Conservation (phyloP, 2,888 invertebrate genomes). For the Dicyrtomina minuta region DNA sequence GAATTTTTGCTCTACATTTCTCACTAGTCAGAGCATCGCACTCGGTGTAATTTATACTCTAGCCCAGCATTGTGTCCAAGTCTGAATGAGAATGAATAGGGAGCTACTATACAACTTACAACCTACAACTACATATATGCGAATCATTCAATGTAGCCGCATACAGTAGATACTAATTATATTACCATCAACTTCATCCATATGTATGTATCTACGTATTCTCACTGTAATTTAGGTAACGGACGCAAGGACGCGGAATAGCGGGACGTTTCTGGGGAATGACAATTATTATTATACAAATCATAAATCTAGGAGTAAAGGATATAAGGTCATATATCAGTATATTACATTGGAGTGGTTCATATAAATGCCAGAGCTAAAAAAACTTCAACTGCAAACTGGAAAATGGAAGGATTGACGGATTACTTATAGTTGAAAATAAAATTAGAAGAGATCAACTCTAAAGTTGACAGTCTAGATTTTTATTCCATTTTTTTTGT, state of each 20-base stretch:
- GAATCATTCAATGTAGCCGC: not conserved
- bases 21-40: too few species aligned
- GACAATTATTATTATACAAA: too few species aligned
- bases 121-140: not conserved
- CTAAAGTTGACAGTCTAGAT: too few species aligned
- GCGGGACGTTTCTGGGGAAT: too few species aligned
- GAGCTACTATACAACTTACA: too few species aligned
- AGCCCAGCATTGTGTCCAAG: not conserved
- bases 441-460: not conserved
- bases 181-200: too few species aligned
- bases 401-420: constrained; percentile 6
- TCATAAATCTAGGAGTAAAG: not conserved
- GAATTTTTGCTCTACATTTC: not conserved
- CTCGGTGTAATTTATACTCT: constrained; percentile 20
- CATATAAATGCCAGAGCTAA: not conserved
- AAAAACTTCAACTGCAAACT: too few species aligned
- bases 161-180: not conserved
- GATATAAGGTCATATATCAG: not conserved
- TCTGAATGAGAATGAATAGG: too few species aligned
- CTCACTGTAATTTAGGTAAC: too few species aligned
- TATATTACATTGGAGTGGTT: not conserved
- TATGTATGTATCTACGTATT: too few species aligned
- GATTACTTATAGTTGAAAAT: not conserved
- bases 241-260: too few species aligned
- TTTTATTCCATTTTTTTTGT: too few species aligned